Base-by-base conservation (phyloP, 2,888 invertebrate genomes). In the Slavum lentiscoides region DNA sequence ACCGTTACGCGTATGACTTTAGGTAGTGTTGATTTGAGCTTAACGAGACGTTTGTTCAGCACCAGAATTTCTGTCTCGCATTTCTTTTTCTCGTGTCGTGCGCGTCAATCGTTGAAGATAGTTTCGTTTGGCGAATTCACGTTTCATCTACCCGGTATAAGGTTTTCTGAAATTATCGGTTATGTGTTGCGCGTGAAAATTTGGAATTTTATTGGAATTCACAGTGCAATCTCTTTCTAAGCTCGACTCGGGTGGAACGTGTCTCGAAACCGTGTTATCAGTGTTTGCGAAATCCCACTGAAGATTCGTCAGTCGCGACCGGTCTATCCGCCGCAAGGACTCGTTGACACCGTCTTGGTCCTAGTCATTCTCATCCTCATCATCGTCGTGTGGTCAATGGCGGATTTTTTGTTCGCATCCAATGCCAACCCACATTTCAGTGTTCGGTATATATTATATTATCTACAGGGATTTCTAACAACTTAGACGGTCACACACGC, bases 211-310 rank as follows among this genome's bases (percentile, higher is more conserved):
- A 37, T 55, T n/a, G 17, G 53, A 37, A 74, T 74, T 74, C 74
- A 9, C 37, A 19, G 30, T 8, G 64, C n/a, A 37, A n/a, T 64
- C n/a, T 61, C 11, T 19, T 6, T 30, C 13, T 74, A 64, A 74
- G 64, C 64, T 37, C 64, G 53, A 4, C 8, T n/a, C 55, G 53
- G 30, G 30, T 2, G 30, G 4, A 37, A 74, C 74, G 74, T 64
- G 74, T 64, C n/a, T 19, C 15, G 5, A 21, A 49, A 53, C 21
- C 30, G 21, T 37, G 62, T 64, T 64, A 37, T 37, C 74, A 1
- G 64, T 21, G 6, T 64, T 74, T 64, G 64, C 19, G 53, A 64
- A 64, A 74, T 64, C 74, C 74, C n/a, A 74, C 53, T 37, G 62
- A 49, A 49, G 73, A 74, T 74, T 74, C 62, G 4, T 49, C 6